Conservation (phyloP, 2,888 invertebrate species). For the Emmelina monodactyla region DNA sequence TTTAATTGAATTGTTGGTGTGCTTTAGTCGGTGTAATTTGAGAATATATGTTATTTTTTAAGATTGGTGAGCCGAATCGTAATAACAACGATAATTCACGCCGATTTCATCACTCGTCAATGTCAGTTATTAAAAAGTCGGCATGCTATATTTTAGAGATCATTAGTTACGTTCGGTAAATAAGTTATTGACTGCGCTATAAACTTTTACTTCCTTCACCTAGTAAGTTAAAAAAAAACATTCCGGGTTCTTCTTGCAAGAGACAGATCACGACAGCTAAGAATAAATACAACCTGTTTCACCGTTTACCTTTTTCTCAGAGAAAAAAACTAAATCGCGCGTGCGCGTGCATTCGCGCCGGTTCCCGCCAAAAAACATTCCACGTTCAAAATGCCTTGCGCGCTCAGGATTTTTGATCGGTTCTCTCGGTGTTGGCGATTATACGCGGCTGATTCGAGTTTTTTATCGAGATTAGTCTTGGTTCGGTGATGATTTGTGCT, state of each 20-base stretch:
- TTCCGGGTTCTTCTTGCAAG: too few relatives aligned
- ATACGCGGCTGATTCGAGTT: constrained; percentile 28
- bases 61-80: constrained; percentile 29
- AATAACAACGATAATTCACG: too few relatives aligned
- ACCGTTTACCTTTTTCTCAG: constrained; percentile 26
- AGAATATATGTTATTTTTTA: constrained; percentile 22
- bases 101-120: too few relatives aligned
- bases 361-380: constrained; percentile 51
- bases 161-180: too few relatives aligned
- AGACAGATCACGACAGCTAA: constrained; percentile 3
- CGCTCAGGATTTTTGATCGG: constrained; percentile 18
- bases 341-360: constrained; percentile 51
- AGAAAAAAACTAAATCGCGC: constrained; percentile 29
- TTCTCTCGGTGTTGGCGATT: constrained; percentile 27
- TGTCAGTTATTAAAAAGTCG: too few relatives aligned
- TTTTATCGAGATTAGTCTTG: constrained; percentile 46
- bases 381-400: constrained; percentile 38
- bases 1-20: constrained; percentile 55
- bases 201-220: too few relatives aligned
- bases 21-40: constrained; percentile 14
- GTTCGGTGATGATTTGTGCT: constrained; percentile 36
- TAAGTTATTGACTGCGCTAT: too few relatives aligned
- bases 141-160: too few relatives aligned
- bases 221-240: too few relatives aligned
- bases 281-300: constrained; percentile 39